Percentiles rank a stretch among this genome's conserved stretches.
Evolutionary conservation across 2,113 vertebrate species (phyloP).

Genomic region (Semicossyphus pulcher): DNA sequence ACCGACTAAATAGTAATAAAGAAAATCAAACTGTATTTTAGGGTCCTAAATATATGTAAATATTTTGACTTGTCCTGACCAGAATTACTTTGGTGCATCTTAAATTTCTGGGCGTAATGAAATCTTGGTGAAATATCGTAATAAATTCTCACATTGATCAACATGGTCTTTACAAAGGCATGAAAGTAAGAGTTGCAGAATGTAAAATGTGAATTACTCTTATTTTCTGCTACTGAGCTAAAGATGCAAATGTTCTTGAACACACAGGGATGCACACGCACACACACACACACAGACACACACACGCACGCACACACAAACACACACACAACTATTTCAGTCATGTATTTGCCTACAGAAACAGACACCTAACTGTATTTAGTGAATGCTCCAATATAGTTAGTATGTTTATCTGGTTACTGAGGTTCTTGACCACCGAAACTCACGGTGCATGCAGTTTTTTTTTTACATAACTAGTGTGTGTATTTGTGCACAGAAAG

Average conservation of each 20-base stretch:
- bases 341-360: conserved; percentile 44
- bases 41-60: too few relatives aligned
- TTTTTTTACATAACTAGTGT: background rate
- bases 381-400: conserved; percentile 60
- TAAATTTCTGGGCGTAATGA: too few relatives aligned
- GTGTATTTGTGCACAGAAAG: background rate
- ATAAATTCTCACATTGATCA: too few relatives aligned
- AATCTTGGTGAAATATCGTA: too few relatives aligned
- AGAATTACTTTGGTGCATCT: too few relatives aligned
- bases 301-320: conserved; percentile 1
- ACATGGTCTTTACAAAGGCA: too few relatives aligned
- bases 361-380: conserved; percentile 62
- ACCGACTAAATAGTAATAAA: too few relatives aligned
- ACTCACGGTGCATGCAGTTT: background rate
- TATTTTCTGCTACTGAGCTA: background rate
- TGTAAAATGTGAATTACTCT: too few relatives aligned
- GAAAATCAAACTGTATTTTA: too few relatives aligned
- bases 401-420: conserved; percentile 69
- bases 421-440: conserved; percentile 63
- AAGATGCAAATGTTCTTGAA: background rate
- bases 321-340: conserved; percentile 41
- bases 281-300: background rate
- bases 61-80: too few relatives aligned
- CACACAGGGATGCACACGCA: background rate
- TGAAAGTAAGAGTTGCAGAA: too few relatives aligned